Conservation (phyloP, 53 echinoderm and acorn worm species). For the Astropecten irregularis region DNA sequence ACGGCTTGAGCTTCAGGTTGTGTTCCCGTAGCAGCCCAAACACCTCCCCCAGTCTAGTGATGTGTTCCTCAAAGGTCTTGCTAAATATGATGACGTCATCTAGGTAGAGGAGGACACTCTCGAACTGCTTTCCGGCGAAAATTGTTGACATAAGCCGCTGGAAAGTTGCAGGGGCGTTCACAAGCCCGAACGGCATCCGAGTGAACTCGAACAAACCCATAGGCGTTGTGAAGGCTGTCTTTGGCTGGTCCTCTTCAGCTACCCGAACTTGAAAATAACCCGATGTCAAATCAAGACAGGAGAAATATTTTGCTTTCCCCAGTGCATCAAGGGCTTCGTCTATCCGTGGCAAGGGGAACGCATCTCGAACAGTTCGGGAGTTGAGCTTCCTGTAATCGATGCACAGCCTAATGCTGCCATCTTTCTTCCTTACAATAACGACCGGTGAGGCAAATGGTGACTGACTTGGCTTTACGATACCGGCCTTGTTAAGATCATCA, state of each 20-base stretch:
- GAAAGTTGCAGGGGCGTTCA: conserved; percentile 55
- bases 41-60: conserved; percentile 10
- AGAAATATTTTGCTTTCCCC: conserved; percentile 53
- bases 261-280: conserved; percentile 67
- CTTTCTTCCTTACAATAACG: conserved; percentile 59
- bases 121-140: conserved; percentile 29
- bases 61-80: not conserved
- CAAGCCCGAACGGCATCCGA: conserved; percentile 53
- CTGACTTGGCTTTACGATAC: not conserved
- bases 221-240: conserved; percentile 13
- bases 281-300: conserved; percentile 72
- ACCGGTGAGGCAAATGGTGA: conserved; percentile 37
- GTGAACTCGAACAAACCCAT: conserved; percentile 51
- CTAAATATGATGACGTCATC: conserved; percentile 23
- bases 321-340: conserved; percentile 75
- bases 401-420: conserved; percentile 61
- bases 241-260: conserved; percentile 52
- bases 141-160: conserved; percentile 33
- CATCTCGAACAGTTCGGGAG: conserved; percentile 59
- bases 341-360: conserved; percentile 73
- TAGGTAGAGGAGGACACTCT: conserved; percentile 24
- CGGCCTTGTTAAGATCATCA: not conserved
- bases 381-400: conserved; percentile 60
- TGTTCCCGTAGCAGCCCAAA: not conserved
- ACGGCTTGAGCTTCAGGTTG: conserved; percentile 27